Percentiles rank a stretch among this genome's conserved stretches.
Evolutionary conservation across 1,140 invertebrate genomes (phyloP).

Genomic region (Calephelis virginiensis): DNA sequence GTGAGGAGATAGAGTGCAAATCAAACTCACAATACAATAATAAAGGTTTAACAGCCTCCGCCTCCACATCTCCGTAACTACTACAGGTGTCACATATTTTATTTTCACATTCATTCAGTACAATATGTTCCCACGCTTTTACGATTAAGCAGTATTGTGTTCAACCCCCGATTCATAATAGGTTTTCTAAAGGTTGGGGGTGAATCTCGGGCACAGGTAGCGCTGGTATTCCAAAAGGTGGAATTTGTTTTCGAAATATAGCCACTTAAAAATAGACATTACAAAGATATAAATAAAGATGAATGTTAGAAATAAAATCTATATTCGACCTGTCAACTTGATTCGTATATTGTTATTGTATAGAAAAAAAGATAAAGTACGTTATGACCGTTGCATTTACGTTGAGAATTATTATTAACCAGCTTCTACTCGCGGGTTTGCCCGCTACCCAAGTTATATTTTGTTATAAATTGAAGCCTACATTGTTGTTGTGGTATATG

Average conservation of each 20-base stretch:
- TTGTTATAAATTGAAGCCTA: no score
- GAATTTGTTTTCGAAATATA: not conserved
- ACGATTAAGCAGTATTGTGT: constrained; percentile 46
- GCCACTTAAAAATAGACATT: not conserved
- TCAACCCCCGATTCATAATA: constrained; percentile 55
- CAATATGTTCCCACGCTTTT: constrained; percentile 56
- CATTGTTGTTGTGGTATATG: no score
- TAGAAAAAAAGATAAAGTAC: constrained; percentile 38
- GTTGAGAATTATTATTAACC: constrained; percentile 24
- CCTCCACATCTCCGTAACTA: constrained; percentile 38
- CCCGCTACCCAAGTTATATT: no score
- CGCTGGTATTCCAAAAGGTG: constrained; percentile 32
- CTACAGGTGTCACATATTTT: constrained; percentile 54
- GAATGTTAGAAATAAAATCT: not conserved
- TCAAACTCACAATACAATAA: constrained; percentile 27
- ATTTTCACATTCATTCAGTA: constrained; percentile 47
- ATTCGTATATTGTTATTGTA: constrained; percentile 16
- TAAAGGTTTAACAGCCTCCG: constrained; percentile 37
- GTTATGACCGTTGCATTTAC: constrained; percentile 59
- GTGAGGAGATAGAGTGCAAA: not conserved
- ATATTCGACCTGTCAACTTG: not conserved
- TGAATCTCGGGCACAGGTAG: constrained; percentile 62
- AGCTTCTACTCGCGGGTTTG: no score
- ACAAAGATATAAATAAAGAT: not conserved
- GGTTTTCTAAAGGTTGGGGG: constrained; percentile 57